Evolutionary conservation across 2,888 invertebrate species (phyloP), one percentile per base, ranked within the genome.

Genomic region (Metalampra italica): DNA sequence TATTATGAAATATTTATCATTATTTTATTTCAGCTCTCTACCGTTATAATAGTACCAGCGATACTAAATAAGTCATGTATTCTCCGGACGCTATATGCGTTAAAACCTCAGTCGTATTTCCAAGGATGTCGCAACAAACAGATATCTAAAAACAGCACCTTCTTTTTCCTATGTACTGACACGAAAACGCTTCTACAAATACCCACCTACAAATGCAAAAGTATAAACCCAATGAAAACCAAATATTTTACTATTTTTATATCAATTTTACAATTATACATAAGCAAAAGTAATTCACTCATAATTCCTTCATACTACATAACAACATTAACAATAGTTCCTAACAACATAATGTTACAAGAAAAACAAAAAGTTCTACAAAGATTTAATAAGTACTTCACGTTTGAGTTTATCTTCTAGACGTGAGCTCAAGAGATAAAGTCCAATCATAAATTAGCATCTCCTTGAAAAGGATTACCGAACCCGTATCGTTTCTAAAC

Each of bases 401-500:
- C 7, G 30, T 7, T 32, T 13, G 12, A 3, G 7, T 9, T 4
- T 22, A 22, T 44, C 44, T 44, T 44, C 44, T 36, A 43, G 14
- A 29, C 41, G 2, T 15, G 22, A 29, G 22, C 22, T 22, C 22
- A 22, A 5, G 22, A 22, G 22, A 22, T 22, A 22, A 22, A 22
- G 22, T 22, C 22, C 22, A 22, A 22, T 3, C 22, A 22, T 22
- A 39, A 7, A 39, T 13, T 58, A 60, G 62, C 55, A 64, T 66
- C 66, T 80, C 82, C 82, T 82, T 83, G 74, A 83, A 82, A 78
- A 79, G 80, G 59, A 82, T 80, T 85, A 87, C 65, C 82, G 82
- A 64, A 85, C 81, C 75, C 83, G 84, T 86, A 87, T 79, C 64
- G 80, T 77, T 74, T 87, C 81, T 86, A 87, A 84, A 86, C 72